phyloP scores from a whole-genome alignment of 2,113 vertebrate species.

The Neolamprologus modestus region DNA sequence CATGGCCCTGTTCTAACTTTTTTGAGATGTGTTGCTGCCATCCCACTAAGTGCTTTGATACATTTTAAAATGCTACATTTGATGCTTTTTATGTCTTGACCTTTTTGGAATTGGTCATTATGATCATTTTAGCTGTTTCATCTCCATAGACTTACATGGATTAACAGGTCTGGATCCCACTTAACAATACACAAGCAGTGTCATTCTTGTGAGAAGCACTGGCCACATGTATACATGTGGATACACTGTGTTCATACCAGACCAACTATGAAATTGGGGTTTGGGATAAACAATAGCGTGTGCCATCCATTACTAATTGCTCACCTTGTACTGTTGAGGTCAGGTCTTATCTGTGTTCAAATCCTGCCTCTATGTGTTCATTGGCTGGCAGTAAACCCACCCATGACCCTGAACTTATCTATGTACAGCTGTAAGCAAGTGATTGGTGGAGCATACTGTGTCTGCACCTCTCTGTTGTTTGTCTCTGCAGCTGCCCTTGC shows the following conservation, averaged over 20 bases:
- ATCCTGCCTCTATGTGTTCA: not conserved
- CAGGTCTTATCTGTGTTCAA: not conserved
- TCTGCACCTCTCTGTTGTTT: slow-evolving; percentile 15
- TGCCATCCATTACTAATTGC: not conserved
- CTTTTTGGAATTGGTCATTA: not conserved
- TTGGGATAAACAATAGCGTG: not conserved
- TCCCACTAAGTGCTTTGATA: not conserved
- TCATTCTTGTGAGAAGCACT: not conserved
- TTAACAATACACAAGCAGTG: not conserved
- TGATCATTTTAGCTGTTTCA: not conserved
- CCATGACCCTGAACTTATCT: not conserved
- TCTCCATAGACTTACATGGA: not conserved
- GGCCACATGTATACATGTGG: not conserved
- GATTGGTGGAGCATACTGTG: not conserved
- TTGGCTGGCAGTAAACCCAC: not conserved
- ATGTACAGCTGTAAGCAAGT: not conserved
- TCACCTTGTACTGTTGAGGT: not conserved
- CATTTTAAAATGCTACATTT: not conserved
- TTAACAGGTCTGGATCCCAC: not conserved
- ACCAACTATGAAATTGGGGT: not conserved
- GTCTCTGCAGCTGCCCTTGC: not conserved
- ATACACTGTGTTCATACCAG: not conserved
- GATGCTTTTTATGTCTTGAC: not conserved
- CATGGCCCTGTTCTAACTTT: not conserved
- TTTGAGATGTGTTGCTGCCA: not conserved